Conservation (phyloP, 2,113 vertebrate species). For the Macquaria australasica region DNA sequence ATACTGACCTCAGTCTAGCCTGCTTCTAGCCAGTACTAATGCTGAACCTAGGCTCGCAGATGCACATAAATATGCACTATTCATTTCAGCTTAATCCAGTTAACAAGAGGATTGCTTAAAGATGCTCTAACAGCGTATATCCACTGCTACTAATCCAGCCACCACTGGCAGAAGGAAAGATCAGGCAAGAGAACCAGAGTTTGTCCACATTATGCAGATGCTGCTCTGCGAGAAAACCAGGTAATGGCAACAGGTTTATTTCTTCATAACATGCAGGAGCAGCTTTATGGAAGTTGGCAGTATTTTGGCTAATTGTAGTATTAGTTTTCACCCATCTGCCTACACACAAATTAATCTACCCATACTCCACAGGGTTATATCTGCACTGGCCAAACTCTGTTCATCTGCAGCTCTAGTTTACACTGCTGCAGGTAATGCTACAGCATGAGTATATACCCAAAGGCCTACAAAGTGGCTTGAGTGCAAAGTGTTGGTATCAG, state of each 20-base stretch:
- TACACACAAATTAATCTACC: neutral
- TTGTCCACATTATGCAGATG: neutral
- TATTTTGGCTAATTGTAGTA: neutral
- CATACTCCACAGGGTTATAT: neutral
- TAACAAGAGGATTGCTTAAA: conserved; percentile 25
- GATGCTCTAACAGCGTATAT: conserved; percentile 17
- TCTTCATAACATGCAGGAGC: neutral
- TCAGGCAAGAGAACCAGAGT: conserved; percentile 9
- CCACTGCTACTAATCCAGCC: conserved; percentile 44
- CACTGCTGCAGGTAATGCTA: neutral
- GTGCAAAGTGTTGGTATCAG: neutral
- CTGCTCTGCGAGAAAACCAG: neutral
- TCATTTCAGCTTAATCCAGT: neutral
- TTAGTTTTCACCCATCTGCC: neutral
- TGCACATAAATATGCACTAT: neutral
- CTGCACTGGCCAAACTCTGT: neutral
- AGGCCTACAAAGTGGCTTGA: neutral
- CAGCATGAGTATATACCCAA: neutral
- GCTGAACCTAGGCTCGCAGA: conserved; percentile 9
- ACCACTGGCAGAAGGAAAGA: conserved; percentile 50
- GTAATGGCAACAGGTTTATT: neutral
- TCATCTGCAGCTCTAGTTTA: neutral
- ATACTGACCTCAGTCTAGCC: conserved; percentile 8
- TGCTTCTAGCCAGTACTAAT: conserved; percentile 18
- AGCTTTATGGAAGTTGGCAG: neutral